A percentile compares a stretch with the other conserved stretches of the same genome.
phyloP scores from a whole-genome alignment of 2,888 invertebrate species.

The Drosophila ustulata region DNA sequence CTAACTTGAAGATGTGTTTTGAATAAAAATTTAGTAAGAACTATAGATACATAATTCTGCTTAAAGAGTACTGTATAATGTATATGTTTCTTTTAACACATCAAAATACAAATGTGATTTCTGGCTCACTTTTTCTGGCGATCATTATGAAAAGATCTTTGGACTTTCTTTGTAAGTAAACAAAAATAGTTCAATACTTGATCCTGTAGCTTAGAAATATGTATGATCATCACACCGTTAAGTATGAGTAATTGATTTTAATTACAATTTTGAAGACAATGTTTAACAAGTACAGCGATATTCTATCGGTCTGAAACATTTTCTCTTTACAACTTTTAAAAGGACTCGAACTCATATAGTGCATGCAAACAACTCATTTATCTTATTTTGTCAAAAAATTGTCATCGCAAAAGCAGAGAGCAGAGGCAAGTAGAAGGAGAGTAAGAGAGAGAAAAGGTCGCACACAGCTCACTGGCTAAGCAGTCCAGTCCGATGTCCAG shows the following conservation, averaged over 20 bases:
- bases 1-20: no score
- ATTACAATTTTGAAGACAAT: not conserved
- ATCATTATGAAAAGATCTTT: no score
- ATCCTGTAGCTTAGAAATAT: no score
- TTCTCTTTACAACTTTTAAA: not conserved
- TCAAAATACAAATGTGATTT: no score
- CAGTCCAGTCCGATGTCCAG: constrained; percentile 48
- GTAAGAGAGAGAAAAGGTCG: constrained; percentile 63
- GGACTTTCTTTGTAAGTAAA: no score
- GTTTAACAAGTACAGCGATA: not conserved
- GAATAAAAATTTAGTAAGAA: no score
- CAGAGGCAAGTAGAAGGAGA: constrained; percentile 10
- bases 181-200: no score
- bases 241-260: not conserved
- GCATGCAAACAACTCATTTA: constrained; percentile 73
- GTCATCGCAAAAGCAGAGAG: constrained; percentile 62
- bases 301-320: not conserved
- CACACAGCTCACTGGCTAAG: constrained; percentile 58
- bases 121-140: no score
- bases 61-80: no score
- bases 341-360: constrained; percentile 9
- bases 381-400: constrained; percentile 84
- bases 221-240: no score
- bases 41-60: no score
- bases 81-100: no score